Evolutionary conservation across 2,797 vertebrate species (phyloP).

Genomic region (Phylloscopus collybita): DNA sequence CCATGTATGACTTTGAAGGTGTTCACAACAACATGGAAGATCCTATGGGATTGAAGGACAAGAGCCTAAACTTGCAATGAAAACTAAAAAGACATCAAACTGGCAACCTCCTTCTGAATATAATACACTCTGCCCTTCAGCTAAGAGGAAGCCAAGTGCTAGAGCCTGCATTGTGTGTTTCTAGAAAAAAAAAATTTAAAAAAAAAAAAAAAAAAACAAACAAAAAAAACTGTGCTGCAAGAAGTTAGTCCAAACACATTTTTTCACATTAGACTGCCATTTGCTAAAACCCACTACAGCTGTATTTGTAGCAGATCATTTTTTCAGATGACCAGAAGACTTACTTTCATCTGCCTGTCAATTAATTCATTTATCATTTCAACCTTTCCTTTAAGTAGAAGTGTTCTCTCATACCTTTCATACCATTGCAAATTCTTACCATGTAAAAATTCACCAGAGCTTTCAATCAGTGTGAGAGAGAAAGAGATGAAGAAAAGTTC

Average conservation of each 20-base stretch:
- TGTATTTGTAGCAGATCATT: slow-evolving; percentile 58
- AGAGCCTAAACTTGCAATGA: not conserved
- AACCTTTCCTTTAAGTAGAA: slow-evolving; percentile 65
- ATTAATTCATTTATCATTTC: slow-evolving; percentile 69
- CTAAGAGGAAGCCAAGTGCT: not conserved
- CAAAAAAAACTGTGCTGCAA: not conserved
- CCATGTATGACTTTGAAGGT: not conserved
- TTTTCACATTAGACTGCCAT: slow-evolving; percentile 52
- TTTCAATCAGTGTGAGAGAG: slow-evolving; percentile 60
- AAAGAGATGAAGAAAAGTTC: slow-evolving; percentile 59
- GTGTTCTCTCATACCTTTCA: slow-evolving; percentile 59
- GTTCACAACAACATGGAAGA: not conserved
- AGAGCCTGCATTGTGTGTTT: not conserved
- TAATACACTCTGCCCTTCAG: not conserved
- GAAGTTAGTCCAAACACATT: slow-evolving; percentile 10
- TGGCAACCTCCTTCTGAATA: not conserved
- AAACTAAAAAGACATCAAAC: not conserved
- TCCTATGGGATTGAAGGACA: not conserved
- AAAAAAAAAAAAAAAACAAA: too few species aligned
- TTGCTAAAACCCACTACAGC: slow-evolving; percentile 42
- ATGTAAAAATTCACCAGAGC: slow-evolving; percentile 66
- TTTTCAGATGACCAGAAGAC: slow-evolving; percentile 71
- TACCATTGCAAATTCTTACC: slow-evolving; percentile 70
- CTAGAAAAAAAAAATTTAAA: not conserved
- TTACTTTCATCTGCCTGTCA: slow-evolving; percentile 58